These are phyloP conservation scores for Sinocyclocheilus grahami DNA, from an alignment of 2,113 vertebrate species.

Conservation along the genomic window DNA sequence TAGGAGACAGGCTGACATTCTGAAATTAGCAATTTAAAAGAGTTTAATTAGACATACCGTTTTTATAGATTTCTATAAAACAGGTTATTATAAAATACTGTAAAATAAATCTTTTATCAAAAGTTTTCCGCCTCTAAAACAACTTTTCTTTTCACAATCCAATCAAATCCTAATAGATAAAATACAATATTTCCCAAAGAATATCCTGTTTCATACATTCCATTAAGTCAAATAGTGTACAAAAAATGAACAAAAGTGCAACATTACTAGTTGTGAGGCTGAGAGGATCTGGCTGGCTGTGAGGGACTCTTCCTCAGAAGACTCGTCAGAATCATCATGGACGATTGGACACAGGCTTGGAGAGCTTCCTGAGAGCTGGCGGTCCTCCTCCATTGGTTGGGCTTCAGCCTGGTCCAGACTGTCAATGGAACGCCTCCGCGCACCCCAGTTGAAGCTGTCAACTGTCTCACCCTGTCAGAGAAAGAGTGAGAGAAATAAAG, in stretches of 20 bases:
- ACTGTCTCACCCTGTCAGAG: constrained; percentile 90
- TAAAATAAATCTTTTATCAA: background rate
- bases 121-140: no score
- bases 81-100: background rate
- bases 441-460: constrained; percentile 99
- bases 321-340: constrained; percentile 90
- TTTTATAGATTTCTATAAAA: constrained; percentile 6
- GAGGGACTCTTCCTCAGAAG: constrained; percentile 92
- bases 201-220: background rate
- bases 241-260: background rate
- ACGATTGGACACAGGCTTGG: constrained; percentile 84
- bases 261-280: constrained; percentile 84
- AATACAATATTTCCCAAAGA: constrained; percentile 1
- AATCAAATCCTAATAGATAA: background rate
- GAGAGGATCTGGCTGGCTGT: constrained; percentile 87
- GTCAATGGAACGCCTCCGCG: constrained; percentile 90
- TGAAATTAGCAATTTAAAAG: constrained; percentile 67
- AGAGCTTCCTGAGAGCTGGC: constrained; percentile 84
- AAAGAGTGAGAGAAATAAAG: constrained; percentile 31
- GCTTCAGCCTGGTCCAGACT: constrained; percentile 90
- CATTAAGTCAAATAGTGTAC: no score
- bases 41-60: background rate
- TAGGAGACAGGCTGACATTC: constrained; percentile 88
- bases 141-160: background rate
- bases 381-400: constrained; percentile 84